phyloP scores from a whole-genome alignment of 1,140 invertebrate genomes.

The Wasmannia auropunctata region DNA sequence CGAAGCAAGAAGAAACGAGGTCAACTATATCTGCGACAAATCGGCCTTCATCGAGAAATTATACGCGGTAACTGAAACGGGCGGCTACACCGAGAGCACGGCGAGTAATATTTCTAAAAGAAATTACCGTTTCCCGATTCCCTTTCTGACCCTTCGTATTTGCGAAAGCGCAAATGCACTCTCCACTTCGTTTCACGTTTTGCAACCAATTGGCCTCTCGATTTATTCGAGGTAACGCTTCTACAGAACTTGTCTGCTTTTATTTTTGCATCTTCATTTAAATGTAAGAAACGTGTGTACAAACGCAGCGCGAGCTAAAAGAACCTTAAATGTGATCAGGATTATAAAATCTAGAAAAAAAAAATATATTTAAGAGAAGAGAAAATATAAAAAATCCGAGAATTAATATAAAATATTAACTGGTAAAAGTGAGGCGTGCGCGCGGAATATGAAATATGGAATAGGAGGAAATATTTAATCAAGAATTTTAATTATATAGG shows the following conservation, averaged over 20 bases:
- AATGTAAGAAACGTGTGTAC: not conserved
- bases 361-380: not conserved
- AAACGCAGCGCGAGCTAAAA: not conserved
- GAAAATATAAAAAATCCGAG: not conserved
- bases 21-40: slow-evolving; percentile 72
- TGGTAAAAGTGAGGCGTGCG: not conserved
- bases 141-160: slow-evolving; percentile 22
- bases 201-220: not conserved
- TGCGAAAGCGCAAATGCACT: not conserved
- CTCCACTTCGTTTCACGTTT: not conserved
- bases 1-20: slow-evolving; percentile 67
- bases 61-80: slow-evolving; percentile 58
- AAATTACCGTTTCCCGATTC: slow-evolving; percentile 38
- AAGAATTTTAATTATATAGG: not conserved
- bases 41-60: slow-evolving; percentile 70
- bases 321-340: not conserved
- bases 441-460: not conserved
- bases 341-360: not conserved
- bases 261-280: not conserved
- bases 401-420: not conserved
- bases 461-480: not conserved
- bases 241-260: not conserved
- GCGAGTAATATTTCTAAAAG: slow-evolving; percentile 48
- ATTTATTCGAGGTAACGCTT: not conserved
- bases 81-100: slow-evolving; percentile 3